A percentile compares a stretch with the other conserved stretches of the same genome.
Evolutionary conservation across 1,140 invertebrate species (phyloP).

Genomic region (Drosophila miranda): DNA sequence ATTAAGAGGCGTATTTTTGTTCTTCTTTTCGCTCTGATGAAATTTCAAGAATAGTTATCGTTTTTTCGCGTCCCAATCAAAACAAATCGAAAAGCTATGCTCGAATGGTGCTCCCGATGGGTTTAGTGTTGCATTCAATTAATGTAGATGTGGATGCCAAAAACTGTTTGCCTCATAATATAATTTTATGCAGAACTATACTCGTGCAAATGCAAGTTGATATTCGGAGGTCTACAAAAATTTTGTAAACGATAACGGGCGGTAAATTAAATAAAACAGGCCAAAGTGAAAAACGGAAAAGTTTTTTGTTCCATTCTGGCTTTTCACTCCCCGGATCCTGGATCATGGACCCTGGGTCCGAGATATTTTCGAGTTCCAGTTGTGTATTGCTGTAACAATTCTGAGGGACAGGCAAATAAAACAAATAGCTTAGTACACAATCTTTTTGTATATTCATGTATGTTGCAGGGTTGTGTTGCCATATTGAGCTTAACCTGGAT

Average conservation of each 20-base stretch:
- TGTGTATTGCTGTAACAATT: conserved; percentile 8
- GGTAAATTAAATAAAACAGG: conserved; percentile 35
- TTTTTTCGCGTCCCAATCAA: too few species aligned
- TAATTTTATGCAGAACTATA: not conserved
- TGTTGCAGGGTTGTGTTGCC: conserved; percentile 89
- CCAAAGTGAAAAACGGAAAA: conserved; percentile 23
- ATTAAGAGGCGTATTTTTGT: too few species aligned
- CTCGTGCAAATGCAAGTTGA: too few species aligned
- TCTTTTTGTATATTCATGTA: conserved; percentile 12
- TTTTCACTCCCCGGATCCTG: conserved; percentile 1
- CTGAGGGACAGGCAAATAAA: conserved; percentile 33
- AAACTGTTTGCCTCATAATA: too few species aligned
- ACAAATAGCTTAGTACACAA: not conserved
- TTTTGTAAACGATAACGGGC: not conserved
- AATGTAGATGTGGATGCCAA: too few species aligned
- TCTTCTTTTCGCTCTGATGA: too few species aligned
- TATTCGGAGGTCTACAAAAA: too few species aligned
- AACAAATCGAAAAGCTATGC: too few species aligned
- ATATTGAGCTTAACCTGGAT: conserved; percentile 92
- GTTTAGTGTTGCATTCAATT: too few species aligned
- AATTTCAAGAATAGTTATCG: too few species aligned
- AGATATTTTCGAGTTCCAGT: not conserved
- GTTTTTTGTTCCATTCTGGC: conserved; percentile 13
- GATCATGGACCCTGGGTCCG: not conserved
- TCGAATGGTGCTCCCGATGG: too few species aligned